Conservation (phyloP, 2,888 invertebrate genomes). For the Pristionchus arcanus region DNA sequence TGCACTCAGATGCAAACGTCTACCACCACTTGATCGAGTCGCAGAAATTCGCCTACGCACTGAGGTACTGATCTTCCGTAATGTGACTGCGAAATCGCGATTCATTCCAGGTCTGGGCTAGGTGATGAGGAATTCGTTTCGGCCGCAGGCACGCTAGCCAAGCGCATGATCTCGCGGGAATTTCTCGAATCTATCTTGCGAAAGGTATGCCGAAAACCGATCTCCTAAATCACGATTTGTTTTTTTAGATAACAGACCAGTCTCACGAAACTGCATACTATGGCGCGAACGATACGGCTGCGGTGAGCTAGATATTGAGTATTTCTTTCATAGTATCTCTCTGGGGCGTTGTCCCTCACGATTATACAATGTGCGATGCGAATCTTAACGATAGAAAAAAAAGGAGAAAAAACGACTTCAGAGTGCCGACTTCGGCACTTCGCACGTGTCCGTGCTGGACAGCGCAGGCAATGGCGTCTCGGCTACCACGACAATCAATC, state of each 20-base stretch:
- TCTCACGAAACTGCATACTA: conserved; percentile 73
- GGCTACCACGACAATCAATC: conserved; percentile 92
- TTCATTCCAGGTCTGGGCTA: conserved; percentile 88
- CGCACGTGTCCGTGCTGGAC: conserved; percentile 89
- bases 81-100: too few relatives aligned
- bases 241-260: conserved; percentile 84
- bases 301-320: too few relatives aligned
- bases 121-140: conserved; percentile 85
- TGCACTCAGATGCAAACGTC: conserved; percentile 80
- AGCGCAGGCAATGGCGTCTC: conserved; percentile 92
- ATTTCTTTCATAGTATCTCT: too few relatives aligned
- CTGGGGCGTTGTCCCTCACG: too few relatives aligned
- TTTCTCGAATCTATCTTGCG: conserved; percentile 84
- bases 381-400: too few relatives aligned
- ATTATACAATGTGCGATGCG: too few relatives aligned
- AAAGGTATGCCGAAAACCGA: conserved; percentile 63
- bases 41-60: conserved; percentile 93
- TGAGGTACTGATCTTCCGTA: conserved; percentile 77
- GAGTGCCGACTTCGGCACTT: conserved; percentile 88
- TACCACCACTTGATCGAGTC: conserved; percentile 92
- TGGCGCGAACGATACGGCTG: conserved; percentile 79
- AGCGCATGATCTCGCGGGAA: conserved; percentile 84
- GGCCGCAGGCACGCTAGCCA: conserved; percentile 85
- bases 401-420: too few relatives aligned
- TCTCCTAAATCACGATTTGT: too few relatives aligned